phyloP scores from a whole-genome alignment of 2,888 invertebrate species.

The Keiferia lycopersicella region DNA sequence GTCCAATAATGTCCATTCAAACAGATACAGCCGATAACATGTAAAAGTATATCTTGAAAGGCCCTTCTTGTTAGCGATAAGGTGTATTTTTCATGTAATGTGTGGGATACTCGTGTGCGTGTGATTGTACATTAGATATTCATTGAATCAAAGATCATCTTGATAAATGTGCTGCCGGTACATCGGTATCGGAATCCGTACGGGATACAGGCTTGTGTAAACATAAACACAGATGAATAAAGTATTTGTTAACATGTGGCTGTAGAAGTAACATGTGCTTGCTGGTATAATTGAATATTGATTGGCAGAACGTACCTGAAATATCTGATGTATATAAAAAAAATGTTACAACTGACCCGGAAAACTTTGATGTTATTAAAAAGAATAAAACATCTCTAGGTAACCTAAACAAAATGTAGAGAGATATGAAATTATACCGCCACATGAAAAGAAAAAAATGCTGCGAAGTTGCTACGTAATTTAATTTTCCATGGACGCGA shows the following conservation, averaged over 20 bases:
- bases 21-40: background rate
- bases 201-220: conserved; percentile 33
- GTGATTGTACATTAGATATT: conserved; percentile 50
- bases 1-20: conserved; percentile 29
- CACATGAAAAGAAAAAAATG: no score
- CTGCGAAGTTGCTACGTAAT: no score
- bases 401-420: no score
- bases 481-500: no score
- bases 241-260: conserved; percentile 59
- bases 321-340: no score
- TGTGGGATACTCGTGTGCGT: background rate
- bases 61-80: background rate
- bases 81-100: background rate
- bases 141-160: conserved; percentile 49
- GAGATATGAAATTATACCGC: no score
- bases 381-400: no score
- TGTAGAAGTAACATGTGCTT: no score
- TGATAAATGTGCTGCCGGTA: conserved; percentile 48
- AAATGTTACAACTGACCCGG: no score
- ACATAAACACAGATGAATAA: conserved; percentile 24
- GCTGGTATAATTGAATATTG: conserved; percentile 57
- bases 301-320: conserved; percentile 14
- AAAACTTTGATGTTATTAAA: no score
- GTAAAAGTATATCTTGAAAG: background rate
- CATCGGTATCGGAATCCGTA: conserved; percentile 38